Evolutionary conservation across 2,888 invertebrate genomes (phyloP).

Genomic region (Drosophila yooni): DNA sequence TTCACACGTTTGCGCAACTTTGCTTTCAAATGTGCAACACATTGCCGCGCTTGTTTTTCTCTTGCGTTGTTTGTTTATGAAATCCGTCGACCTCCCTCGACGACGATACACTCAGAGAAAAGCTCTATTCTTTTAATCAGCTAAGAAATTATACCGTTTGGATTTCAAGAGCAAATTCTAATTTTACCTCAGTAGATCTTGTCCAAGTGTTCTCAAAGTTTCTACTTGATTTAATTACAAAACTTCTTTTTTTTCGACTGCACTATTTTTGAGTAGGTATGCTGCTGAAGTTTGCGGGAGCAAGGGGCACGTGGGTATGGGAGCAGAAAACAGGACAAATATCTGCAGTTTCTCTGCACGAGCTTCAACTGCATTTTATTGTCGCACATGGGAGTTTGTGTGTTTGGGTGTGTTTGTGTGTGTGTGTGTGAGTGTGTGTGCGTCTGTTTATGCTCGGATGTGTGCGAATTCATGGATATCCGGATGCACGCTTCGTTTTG

Average conservation of each 20-base stretch:
- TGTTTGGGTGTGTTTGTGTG: neutral
- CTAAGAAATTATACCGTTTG: neutral
- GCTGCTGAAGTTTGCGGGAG: neutral
- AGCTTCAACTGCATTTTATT: constrained; percentile 76
- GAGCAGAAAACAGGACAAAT: constrained; percentile 44
- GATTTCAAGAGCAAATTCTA: neutral
- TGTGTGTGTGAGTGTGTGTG: constrained; percentile 16
- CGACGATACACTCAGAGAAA: neutral
- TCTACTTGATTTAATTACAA: neutral
- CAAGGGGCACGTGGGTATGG: neutral
- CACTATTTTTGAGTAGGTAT: constrained; percentile 12
- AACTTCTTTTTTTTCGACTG: neutral
- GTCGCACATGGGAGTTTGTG: constrained; percentile 38
- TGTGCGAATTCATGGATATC: constrained; percentile 51
- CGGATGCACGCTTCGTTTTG: constrained; percentile 66
- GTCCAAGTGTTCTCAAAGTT: neutral
- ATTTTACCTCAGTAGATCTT: neutral
- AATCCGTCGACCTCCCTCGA: constrained; percentile 7
- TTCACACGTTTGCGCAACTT: constrained; percentile 75
- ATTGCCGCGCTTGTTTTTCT: constrained; percentile 58
- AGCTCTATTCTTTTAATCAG: neutral
- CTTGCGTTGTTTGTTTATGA: constrained; percentile 44
- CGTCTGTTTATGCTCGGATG: constrained; percentile 24
- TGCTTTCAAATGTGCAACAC: constrained; percentile 77
- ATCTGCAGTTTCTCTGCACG: constrained; percentile 45